Percentiles rank a stretch among this genome's conserved stretches.
Evolutionary conservation across 2,113 vertebrate genomes (phyloP).

Genomic region (Aphelocoma coerulescens): DNA sequence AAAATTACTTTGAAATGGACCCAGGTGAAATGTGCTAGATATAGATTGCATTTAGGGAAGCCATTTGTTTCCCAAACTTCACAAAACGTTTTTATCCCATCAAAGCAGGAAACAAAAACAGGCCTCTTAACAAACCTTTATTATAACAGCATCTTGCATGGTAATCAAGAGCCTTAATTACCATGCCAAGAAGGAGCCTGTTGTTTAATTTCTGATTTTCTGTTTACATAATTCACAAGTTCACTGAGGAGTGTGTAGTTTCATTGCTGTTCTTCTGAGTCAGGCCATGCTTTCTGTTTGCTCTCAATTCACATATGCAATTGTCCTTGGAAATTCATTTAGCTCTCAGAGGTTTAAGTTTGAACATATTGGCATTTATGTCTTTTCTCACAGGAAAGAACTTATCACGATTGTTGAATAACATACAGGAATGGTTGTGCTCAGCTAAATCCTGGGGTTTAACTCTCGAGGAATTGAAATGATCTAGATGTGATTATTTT

Average conservation of each 20-base stretch:
- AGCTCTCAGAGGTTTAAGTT: not conserved
- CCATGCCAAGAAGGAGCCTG: not conserved
- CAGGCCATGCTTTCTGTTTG: not conserved
- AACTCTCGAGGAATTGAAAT: not conserved
- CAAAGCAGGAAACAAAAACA: not conserved
- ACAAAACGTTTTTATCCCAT: not conserved
- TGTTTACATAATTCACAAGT: slow-evolving; percentile 4
- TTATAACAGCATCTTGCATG: not conserved
- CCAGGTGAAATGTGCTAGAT: not conserved
- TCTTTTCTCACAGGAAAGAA: not conserved
- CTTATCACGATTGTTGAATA: rapidly evolving
- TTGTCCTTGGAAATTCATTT: not conserved
- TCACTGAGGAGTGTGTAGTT: not conserved
- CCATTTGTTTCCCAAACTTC: not conserved
- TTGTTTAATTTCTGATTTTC: not conserved
- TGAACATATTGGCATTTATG: not conserved
- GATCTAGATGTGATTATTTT: not conserved
- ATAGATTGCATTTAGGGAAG: not conserved
- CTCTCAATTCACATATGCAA: not conserved
- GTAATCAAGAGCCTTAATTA: slow-evolving; percentile 16
- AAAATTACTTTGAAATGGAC: not conserved
- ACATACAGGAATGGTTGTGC: not conserved
- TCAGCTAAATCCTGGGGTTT: not conserved
- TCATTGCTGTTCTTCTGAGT: not conserved
- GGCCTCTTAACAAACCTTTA: not conserved